These are phyloP conservation scores for Phoenicopterus ruber DNA, from an alignment of 2,113 vertebrate genomes.

Conservation along the genomic window DNA sequence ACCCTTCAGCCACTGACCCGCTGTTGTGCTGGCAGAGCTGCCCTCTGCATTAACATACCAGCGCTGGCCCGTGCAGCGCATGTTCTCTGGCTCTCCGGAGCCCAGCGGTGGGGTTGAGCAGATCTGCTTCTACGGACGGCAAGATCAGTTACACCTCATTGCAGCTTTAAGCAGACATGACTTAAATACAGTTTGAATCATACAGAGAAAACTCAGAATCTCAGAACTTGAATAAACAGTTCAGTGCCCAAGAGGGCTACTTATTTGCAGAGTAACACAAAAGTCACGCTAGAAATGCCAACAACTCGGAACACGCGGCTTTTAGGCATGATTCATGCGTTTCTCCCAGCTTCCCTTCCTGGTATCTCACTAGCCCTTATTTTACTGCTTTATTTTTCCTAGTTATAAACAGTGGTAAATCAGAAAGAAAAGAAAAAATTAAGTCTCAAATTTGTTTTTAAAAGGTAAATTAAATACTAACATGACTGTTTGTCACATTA, in stretches of 20 bases:
- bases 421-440: not conserved
- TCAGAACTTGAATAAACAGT: not conserved
- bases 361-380: not conserved
- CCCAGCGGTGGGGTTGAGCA: not conserved
- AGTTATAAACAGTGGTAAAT: not conserved
- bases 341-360: not conserved
- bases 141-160: not conserved
- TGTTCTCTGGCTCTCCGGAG: not conserved
- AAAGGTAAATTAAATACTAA: not conserved
- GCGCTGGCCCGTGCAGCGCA: accelerated
- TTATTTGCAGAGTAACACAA: not conserved
- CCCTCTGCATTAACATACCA: not conserved
- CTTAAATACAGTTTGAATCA: not conserved
- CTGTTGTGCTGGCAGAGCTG: accelerated
- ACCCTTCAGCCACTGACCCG: not conserved
- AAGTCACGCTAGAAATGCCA: not conserved
- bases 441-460: not conserved
- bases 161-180: not conserved
- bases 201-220: not conserved
- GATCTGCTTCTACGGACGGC: not conserved
- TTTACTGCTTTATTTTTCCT: not conserved
- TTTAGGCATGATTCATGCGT: not conserved
- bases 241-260: not conserved
- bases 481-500: not conserved
- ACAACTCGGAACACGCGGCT: not conserved